Conservation (phyloP, 1,140 invertebrate species). For the Neuroterus valhalla region DNA sequence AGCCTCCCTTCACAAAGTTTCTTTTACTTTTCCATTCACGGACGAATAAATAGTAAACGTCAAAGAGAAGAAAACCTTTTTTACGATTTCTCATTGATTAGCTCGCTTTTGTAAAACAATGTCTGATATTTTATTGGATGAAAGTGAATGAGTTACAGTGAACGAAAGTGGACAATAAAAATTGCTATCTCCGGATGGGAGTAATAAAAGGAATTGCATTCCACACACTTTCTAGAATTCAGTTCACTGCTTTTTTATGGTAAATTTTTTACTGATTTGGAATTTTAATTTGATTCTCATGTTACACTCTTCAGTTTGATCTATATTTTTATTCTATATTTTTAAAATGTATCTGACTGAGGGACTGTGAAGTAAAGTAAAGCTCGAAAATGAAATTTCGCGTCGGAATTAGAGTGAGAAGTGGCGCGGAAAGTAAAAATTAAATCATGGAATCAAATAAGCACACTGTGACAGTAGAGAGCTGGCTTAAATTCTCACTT, state of each 20-base stretch:
- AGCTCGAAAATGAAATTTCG: slow-evolving; percentile 4
- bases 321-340: not conserved
- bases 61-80: slow-evolving; percentile 6
- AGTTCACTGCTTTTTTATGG: too few relatives aligned
- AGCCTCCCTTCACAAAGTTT: slow-evolving; percentile 6
- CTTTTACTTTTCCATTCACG: slow-evolving; percentile 14
- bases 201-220: too few relatives aligned
- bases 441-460: slow-evolving; percentile 22
- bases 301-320: too few relatives aligned
- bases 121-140: too few relatives aligned
- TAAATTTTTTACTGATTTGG: too few relatives aligned
- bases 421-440: not conserved
- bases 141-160: too few relatives aligned
- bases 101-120: not conserved
- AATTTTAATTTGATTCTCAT: too few relatives aligned
- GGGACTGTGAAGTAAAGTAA: not conserved
- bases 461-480: not conserved
- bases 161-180: too few relatives aligned
- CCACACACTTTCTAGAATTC: too few relatives aligned
- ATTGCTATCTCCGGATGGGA: too few relatives aligned
- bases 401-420: not conserved
- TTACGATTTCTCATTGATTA: not conserved
- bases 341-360: not conserved
- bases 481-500: slow-evolving; percentile 4
- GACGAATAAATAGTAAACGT: slow-evolving; percentile 9